Evolutionary conservation across 1,140 invertebrate genomes (phyloP).

Genomic region (Hetaerina americana): DNA sequence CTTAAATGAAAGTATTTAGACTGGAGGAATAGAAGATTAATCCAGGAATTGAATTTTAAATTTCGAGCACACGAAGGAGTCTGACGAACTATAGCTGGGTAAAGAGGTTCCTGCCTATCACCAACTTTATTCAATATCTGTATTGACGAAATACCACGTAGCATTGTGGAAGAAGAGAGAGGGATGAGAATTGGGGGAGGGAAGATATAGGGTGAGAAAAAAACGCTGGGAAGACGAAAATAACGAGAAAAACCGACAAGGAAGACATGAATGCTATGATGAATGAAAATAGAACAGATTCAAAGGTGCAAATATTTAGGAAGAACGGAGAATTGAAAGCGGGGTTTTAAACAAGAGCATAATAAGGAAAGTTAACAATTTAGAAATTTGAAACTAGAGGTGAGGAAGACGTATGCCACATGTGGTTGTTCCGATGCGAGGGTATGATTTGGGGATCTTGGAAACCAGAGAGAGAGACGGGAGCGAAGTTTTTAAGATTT

Average conservation of each 20-base stretch:
- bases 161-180: background rate
- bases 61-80: background rate
- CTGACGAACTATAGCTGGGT: background rate
- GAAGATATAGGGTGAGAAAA: background rate
- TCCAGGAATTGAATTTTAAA: background rate
- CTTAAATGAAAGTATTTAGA: background rate
- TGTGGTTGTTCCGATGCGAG: background rate
- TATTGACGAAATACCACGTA: background rate
- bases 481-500: too few relatives aligned
- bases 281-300: background rate
- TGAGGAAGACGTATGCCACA: background rate
- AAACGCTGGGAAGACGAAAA: background rate
- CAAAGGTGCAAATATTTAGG: background rate
- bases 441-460: background rate
- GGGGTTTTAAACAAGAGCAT: background rate
- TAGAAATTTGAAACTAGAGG: background rate
- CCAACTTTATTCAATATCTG: background rate
- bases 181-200: background rate
- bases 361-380: background rate
- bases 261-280: background rate
- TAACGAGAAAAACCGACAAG: background rate
- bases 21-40: background rate
- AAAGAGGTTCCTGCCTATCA: background rate
- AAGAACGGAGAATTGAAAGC: background rate
- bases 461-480: background rate